phyloP scores from a whole-genome alignment of 37 sponge, comb jelly and placozoan genomes.

The Crambe crambe region DNA sequence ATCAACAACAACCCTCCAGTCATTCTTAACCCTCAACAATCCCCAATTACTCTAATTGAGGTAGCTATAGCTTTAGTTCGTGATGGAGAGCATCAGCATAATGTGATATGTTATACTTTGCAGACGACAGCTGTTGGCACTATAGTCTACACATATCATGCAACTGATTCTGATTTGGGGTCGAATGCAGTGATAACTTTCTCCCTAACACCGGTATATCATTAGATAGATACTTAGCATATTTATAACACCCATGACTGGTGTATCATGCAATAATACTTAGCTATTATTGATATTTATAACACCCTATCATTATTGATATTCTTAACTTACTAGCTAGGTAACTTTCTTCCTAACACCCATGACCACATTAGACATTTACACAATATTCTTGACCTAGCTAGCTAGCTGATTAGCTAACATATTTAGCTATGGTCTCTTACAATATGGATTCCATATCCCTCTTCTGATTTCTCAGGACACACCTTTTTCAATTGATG shows the following conservation, averaged over 20 bases:
- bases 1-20: slow-evolving; percentile 17
- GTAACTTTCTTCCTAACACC: too few relatives aligned
- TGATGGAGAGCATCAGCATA: not conserved
- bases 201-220: not conserved
- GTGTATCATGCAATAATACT: too few relatives aligned
- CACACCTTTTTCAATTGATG: not conserved
- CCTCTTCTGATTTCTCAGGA: not conserved
- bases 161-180: not conserved
- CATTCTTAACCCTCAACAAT: not conserved
- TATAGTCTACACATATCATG: not conserved
- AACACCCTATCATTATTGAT: too few relatives aligned
- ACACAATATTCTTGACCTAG: too few relatives aligned
- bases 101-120: not conserved
- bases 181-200: not conserved
- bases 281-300: too few relatives aligned
- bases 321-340: too few relatives aligned
- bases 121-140: not conserved
- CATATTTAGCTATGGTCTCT: too few relatives aligned
- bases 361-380: too few relatives aligned
- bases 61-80: not conserved
- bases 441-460: not conserved
- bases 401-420: too few relatives aligned
- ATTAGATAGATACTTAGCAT: not conserved
- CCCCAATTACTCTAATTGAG: not conserved
- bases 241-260: not conserved